These are phyloP conservation scores for Pseudochaenichthys georgianus DNA, from an alignment of 2,797 vertebrate genomes.

Conservation along the genomic window DNA sequence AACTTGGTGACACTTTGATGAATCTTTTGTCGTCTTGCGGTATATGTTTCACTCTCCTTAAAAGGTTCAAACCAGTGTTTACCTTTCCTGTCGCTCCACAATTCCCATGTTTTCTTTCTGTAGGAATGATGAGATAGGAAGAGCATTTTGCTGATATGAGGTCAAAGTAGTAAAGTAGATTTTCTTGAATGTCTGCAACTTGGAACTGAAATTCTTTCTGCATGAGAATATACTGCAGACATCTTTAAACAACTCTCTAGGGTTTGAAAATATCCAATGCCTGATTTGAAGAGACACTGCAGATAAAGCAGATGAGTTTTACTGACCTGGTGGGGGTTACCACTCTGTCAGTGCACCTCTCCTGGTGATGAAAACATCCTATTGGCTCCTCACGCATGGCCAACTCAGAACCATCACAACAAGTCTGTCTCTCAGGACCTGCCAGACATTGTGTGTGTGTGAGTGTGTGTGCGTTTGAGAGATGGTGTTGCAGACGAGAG, in stretches of 20 bases:
- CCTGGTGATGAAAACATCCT: constrained; percentile 74
- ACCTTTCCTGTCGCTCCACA: constrained; percentile 34
- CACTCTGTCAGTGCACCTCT: constrained; percentile 66
- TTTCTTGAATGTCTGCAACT: constrained; percentile 22
- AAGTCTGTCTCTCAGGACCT: constrained; percentile 59
- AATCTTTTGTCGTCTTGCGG: constrained; percentile 59
- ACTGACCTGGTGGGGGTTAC: constrained; percentile 68
- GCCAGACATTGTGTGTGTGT: constrained; percentile 21
- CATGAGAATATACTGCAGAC: constrained; percentile 17
- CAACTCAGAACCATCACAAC: constrained; percentile 72
- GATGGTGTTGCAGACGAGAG: constrained; percentile 47
- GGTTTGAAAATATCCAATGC: constrained; percentile 14
- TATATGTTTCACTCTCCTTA: constrained; percentile 43
- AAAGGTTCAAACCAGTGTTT: constrained; percentile 55
- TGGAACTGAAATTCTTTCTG: constrained; percentile 23
- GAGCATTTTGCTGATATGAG: constrained; percentile 41
- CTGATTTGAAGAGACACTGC: constrained; percentile 51
- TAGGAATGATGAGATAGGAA: constrained; percentile 29
- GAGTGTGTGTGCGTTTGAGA: constrained; percentile 34
- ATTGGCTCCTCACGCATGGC: constrained; percentile 68
- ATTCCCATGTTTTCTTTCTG: constrained; percentile 11
- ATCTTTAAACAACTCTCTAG: constrained; percentile 8
- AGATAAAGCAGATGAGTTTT: constrained; percentile 35
- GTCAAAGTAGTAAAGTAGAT: constrained; percentile 22
- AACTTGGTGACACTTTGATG: constrained; percentile 65